A percentile compares a stretch with the other conserved stretches of the same genome.
Conservation (phyloP, 1,140 invertebrate genomes). For the Apolygus lucorum region DNA sequence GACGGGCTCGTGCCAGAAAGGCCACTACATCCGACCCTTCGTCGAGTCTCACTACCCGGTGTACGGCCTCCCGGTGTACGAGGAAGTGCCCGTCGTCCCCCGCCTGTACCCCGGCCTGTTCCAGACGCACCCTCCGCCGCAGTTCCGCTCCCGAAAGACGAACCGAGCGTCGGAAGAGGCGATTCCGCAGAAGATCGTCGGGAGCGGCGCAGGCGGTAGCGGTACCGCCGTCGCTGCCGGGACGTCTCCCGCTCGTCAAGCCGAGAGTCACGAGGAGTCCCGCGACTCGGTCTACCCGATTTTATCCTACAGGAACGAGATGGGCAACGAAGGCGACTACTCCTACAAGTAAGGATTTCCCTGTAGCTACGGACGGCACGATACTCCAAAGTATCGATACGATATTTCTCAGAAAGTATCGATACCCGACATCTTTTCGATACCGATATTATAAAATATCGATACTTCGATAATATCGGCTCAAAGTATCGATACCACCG, state of each 20-base stretch:
- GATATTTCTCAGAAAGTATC: too few species aligned
- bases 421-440: too few species aligned
- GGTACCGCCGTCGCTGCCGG: neutral
- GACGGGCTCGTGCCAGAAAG: slow-evolving; percentile 2
- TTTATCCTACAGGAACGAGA: slow-evolving; percentile 27
- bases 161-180: neutral
- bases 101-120: slow-evolving; percentile 11
- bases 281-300: slow-evolving; percentile 23
- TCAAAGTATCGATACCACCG: too few species aligned
- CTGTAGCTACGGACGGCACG: too few species aligned
- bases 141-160: slow-evolving; percentile 3
- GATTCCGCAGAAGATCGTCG: neutral
- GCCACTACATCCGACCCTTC: slow-evolving; percentile 19
- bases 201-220: neutral
- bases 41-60: neutral
- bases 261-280: neutral
- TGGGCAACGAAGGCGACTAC: slow-evolving; percentile 29
- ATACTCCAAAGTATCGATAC: too few species aligned
- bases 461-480: too few species aligned
- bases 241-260: neutral
- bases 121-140: slow-evolving; percentile 7
- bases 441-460: too few species aligned
- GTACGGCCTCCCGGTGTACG: slow-evolving; percentile 18
- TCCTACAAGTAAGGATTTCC: slow-evolving; percentile 31
- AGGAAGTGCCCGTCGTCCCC: slow-evolving; percentile 19